Evolutionary conservation across 2,797 vertebrate genomes (phyloP), one percentile per base, ranked within the genome.

Genomic region (Mionectes olivaceus): DNA sequence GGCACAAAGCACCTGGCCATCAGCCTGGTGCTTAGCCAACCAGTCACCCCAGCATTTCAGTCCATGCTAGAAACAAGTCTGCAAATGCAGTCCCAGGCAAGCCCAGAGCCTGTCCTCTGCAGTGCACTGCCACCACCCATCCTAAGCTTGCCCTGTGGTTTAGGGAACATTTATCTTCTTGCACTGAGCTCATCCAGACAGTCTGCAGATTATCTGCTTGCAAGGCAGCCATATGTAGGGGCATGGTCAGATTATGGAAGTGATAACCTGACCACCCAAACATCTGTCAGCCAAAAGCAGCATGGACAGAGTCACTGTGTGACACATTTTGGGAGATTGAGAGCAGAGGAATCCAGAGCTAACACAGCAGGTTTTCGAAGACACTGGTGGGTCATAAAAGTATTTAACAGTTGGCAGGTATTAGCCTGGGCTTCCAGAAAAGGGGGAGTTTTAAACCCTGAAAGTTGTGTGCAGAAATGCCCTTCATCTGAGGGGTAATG

Each of bases 141-240:
- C n/a, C 69, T 10, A 12, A 89, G 60, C 46, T 71, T 6, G 8
- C 27, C 50, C 47, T 50, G 69, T 0, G 0, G 22, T 75, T 89
- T 37, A 57, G 46, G 43, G n/a, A 94, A 55, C 10, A 15, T 39
- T 71, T 61, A 56, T 44, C 74, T 88, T 35, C 39, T 60, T 63
- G 25, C 32, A 18, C 60, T 61, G 85, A 76, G 53, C 57, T 93
- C 65, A 65, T 79, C 61, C 64, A 87, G 75, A 35, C 78, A 33
- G 75, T 32, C 69, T 86, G 73, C 41, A 69, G 79, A 75, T 94
- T 83, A 90, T 81, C 91, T 69, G 43, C 39, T 88, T 90, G 37
- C 25, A n/a, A 78, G 27, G 37, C 43, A 86, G 69, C 79, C 22
- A 4, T 81, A 55, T 30, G 46, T 55, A 24, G 30, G 41, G 57